Evolutionary conservation across 2,888 invertebrate species (phyloP), one percentile per base, ranked within the genome.

Genomic region (Leptopterna dolabrata): DNA sequence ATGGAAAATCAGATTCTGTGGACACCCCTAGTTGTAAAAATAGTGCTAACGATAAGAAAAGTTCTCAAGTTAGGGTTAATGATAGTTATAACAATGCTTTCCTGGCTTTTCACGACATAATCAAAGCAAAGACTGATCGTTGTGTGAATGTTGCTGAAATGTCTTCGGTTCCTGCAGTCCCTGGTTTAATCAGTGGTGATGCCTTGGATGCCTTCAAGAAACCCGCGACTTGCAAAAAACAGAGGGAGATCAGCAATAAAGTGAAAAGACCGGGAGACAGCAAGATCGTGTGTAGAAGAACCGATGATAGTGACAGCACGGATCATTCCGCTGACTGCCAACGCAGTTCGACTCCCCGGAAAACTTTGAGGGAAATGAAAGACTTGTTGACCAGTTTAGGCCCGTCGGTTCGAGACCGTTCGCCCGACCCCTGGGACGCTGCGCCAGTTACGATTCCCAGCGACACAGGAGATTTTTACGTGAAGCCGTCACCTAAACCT

Each of bases 251-350:
- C 41, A 19, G 70, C 24, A 43, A 41, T 29, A 83, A 43, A 45
- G n/a, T 83, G 9, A 83, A 83, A 36, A 30, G 71, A 3, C 83
- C 83, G 14, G 83, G 70, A 0, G 83, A 83, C 71, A 83, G 83
- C 30, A 71, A 41, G 24, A 83, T 83, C 16, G 70, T 83, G 36
- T 16, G 24, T 43, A 4, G 71, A 27, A 29, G 83, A 41, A 71
- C 83, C n/a, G 83, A 83, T 36, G 83, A 83, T 41, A 83, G 83
- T 70, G 83, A 83, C 24, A 83, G 83, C 71, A 47, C 47, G 0
- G 47, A 76, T 7, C 19, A 19, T 13, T 43, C 78, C 6, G 43
- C 45, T 24, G 78, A 78, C 19, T 6, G 36, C 16, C 78, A 78
- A 19, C 63, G 0, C 2, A 45, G 16, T 45, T 24, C 3, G 24